Evolutionary conservation across 2,888 invertebrate genomes (phyloP), one percentile per base, ranked within the genome.

Genomic region (Xanthorhoe designata): DNA sequence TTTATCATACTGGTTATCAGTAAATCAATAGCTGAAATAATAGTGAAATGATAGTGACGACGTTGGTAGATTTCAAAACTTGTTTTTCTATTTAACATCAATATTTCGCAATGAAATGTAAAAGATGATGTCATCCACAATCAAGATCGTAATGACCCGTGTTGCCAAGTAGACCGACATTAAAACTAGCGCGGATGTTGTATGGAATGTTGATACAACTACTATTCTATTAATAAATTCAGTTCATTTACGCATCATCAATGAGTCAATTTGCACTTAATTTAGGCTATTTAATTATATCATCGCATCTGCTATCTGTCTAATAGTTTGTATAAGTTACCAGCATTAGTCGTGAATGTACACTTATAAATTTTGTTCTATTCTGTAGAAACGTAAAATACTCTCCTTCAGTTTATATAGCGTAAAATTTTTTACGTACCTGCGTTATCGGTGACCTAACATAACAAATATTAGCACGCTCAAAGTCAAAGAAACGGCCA

Each of bases 101-200:
- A 47, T 7, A 5, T 17, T 47, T 17, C 47, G 47, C 15, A 7
- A 17, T 17, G 8, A 42, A 42, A 17, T 5, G 45, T 17, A 47
- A 47, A 45, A 45, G 15, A 47, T 47, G 47, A 47, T 13, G 15
- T 47, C 47, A 47, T 47, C 15, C 8, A 8, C 47, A 47, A 47
- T 47, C 47, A 47, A 47, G 19, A 57, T 18, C 32, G 17, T 54
- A 17, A 54, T 54, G 32, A 35, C 17, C 35, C 53, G 32, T 29
- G 17, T n/a, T 17, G 53, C 53, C 15, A 35, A 35, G 35, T 32
- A 15, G 35, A 35, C 9, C 32, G 35, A 54, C 53, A 51, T 10
- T n/a, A 54, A 38, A 54, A 19, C n/a, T 38, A 38, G 19, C 19
- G n/a, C 15, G 47, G 47, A 47, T 17, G 47, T 17, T 17, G 47